Percentiles rank a stretch among this genome's conserved stretches.
phyloP scores from a whole-genome alignment of 1,140 invertebrate species.

The Cydia pomonella region DNA sequence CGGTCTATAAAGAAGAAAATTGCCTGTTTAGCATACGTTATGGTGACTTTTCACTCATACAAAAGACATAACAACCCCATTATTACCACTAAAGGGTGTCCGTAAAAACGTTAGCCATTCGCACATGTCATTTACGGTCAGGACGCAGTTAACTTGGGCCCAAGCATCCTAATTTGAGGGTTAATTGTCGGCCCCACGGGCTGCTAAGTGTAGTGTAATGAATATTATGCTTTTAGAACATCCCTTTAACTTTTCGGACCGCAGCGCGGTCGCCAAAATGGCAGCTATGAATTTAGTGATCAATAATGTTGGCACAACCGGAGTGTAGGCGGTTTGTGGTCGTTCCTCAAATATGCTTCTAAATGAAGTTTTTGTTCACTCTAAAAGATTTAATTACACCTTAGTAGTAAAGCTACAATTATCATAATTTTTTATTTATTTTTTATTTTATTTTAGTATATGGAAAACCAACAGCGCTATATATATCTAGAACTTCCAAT shows the following conservation, averaged over 20 bases:
- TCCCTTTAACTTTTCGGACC: conserved; percentile 43
- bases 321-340: not conserved
- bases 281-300: conserved; percentile 16
- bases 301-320: conserved; percentile 14
- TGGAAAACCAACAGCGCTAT: too few relatives aligned
- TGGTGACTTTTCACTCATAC: conserved; percentile 1
- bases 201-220: conserved; percentile 61
- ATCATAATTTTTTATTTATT: not conserved
- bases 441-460: too few relatives aligned
- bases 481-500: too few relatives aligned
- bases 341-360: not conserved
- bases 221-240: conserved; percentile 53
- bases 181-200: conserved; percentile 61
- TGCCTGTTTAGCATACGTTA: conserved; percentile 15
- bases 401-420: not conserved
- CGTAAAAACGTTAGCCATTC: conserved; percentile 32
- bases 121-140: conserved; percentile 59
- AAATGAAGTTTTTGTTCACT: conserved; percentile 9
- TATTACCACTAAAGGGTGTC: conserved; percentile 21
- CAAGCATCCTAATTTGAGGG: conserved; percentile 62
- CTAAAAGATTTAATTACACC: not conserved
- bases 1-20: not conserved
- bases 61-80: conserved; percentile 19
- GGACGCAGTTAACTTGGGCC: conserved; percentile 60
- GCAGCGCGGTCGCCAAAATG: conserved; percentile 10